These are phyloP conservation scores for Caenorhabditis sp. DNA, from an alignment of 2,888 invertebrate genomes.

Conservation along the genomic window DNA sequence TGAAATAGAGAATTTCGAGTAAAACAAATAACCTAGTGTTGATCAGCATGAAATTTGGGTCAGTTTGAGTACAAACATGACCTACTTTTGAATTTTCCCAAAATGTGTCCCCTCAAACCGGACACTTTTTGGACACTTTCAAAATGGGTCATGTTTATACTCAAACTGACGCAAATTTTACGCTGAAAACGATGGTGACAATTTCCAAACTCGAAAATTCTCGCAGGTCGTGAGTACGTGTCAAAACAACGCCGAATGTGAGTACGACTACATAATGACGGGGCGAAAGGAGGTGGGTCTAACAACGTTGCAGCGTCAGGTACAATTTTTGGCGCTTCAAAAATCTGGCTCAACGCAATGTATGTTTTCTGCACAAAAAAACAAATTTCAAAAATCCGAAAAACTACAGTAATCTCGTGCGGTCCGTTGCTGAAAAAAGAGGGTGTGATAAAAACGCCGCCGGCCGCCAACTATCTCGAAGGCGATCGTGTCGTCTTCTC, in stretches of 20 bases:
- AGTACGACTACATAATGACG: conserved; percentile 59
- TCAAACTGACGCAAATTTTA: not conserved
- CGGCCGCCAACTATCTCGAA: conserved; percentile 58
- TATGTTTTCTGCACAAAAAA: conserved; percentile 8
- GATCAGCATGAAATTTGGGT: not conserved
- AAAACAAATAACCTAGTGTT: too few species aligned
- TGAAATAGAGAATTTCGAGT: too few species aligned
- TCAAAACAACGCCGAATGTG: conserved; percentile 50
- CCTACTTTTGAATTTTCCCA: too few species aligned
- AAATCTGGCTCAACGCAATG: conserved; percentile 46
- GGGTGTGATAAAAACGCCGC: conserved; percentile 59
- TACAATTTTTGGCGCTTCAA: conserved; percentile 43
- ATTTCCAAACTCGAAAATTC: not conserved
- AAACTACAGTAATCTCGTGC: conserved; percentile 55
- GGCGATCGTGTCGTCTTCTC: conserved; percentile 58
- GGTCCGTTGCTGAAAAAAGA: conserved; percentile 59
- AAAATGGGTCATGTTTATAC: not conserved
- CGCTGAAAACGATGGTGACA: not conserved
- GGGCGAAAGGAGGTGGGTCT: conserved; percentile 54
- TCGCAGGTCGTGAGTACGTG: conserved; percentile 47
- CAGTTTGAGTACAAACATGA: too few species aligned
- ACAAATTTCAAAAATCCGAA: too few species aligned
- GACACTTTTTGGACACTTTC: too few species aligned
- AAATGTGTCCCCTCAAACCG: too few species aligned
- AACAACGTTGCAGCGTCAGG: conserved; percentile 45